Conservation (phyloP, 2,888 invertebrate species). For the Entomobrya proxima region DNA sequence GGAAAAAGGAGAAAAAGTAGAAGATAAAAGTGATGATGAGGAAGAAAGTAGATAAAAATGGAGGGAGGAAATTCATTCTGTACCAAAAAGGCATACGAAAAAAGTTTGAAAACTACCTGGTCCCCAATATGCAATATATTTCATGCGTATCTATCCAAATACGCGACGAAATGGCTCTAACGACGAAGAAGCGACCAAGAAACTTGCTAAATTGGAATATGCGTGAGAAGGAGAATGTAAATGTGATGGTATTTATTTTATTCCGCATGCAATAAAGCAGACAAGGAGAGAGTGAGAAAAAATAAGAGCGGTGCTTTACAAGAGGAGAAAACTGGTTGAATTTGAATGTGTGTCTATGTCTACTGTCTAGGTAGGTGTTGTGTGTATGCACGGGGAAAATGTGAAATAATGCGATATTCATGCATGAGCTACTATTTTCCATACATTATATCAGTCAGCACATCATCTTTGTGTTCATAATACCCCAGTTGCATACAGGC, state of each 20-base stretch:
- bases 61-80: not conserved
- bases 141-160: not conserved
- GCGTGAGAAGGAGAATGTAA: conserved; percentile 6
- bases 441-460: conserved; percentile 25
- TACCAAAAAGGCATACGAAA: not conserved
- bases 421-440: conserved; percentile 56
- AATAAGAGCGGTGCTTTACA: not conserved
- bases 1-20: not conserved
- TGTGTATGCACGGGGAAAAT: conserved; percentile 25
- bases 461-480: conserved; percentile 1
- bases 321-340: not conserved
- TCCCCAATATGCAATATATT: not conserved
- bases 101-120: not conserved
- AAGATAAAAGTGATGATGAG: not conserved
- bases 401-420: conserved; percentile 64
- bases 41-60: conserved; percentile 15
- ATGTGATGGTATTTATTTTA: conserved; percentile 38
- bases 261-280: conserved; percentile 15
- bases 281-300: not conserved
- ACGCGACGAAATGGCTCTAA: not conserved
- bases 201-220: conserved; percentile 26
- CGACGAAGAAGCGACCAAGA: too few species aligned
- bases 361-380: too few species aligned
- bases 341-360: too few species aligned
- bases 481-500: not conserved